Evolutionary conservation across 2,888 invertebrate genomes (phyloP).

Genomic region (Nemurella pictetii): DNA sequence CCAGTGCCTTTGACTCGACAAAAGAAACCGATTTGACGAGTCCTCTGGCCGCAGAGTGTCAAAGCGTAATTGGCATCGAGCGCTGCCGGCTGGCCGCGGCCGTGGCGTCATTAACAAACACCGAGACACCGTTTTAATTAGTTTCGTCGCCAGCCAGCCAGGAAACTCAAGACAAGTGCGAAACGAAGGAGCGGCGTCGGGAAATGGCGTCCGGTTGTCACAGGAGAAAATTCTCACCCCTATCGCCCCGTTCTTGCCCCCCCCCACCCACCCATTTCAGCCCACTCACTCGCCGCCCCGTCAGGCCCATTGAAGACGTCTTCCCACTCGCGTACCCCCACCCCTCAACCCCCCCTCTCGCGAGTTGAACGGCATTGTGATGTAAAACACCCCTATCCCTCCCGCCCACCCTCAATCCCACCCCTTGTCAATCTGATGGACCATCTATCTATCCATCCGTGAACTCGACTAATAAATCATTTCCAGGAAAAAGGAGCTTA

Average conservation of each 20-base stretch:
- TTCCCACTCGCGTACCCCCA: background rate
- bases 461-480: background rate
- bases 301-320: background rate
- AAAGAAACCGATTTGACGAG: background rate
- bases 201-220: background rate
- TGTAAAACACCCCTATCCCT: background rate
- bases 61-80: background rate
- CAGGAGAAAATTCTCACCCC: background rate
- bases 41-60: background rate
- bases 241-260: no score
- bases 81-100: background rate
- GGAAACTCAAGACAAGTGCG: background rate
- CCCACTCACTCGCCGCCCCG: background rate
- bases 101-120: background rate
- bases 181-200: background rate
- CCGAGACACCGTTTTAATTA: background rate
- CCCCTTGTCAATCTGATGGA: constrained; percentile 5
- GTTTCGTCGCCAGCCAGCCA: background rate
- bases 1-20: background rate
- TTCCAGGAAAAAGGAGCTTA: background rate
- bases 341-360: no score
- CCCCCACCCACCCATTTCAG: background rate
- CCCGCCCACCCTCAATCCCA: background rate
- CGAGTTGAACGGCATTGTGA: background rate
- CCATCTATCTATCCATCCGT: background rate